Percentiles rank a stretch among this genome's conserved stretches.
phyloP scores from a whole-genome alignment of 2,797 vertebrate species.

The Otolemur crassicaudatus region DNA sequence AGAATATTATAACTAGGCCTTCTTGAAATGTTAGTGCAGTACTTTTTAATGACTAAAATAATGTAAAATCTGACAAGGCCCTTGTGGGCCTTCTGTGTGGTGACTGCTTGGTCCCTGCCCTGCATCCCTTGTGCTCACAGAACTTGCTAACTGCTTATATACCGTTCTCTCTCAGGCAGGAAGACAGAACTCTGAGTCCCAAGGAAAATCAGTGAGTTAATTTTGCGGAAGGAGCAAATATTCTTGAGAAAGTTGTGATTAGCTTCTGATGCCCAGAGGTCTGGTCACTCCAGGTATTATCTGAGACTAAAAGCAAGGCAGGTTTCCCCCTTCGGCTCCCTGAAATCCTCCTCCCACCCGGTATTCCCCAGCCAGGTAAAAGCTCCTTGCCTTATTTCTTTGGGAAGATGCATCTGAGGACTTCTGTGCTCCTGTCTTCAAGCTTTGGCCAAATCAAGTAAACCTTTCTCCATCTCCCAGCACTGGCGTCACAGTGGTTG shows the following conservation, averaged over 20 bases:
- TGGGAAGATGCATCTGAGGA: background rate
- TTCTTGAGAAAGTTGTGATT: background rate
- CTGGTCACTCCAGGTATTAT: background rate
- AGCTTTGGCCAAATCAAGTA: background rate
- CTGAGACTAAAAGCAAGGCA: background rate
- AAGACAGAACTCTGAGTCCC: background rate
- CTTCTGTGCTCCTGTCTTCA: background rate
- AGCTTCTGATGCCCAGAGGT: background rate
- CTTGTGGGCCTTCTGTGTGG: no score
- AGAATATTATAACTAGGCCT: background rate
- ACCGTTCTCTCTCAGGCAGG: background rate
- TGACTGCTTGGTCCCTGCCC: background rate
- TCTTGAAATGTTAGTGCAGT: background rate
- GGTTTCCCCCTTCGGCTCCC: background rate
- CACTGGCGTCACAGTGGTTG: background rate
- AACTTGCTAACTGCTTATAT: background rate
- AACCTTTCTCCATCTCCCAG: background rate
- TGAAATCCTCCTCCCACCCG: background rate
- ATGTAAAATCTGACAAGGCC: background rate
- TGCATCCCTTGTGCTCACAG: background rate
- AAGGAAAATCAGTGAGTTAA: background rate
- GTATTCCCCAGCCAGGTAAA: background rate
- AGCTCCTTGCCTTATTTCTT: background rate
- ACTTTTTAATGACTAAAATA: background rate
- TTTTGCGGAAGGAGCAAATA: background rate